Conservation (phyloP, 2,113 vertebrate species). For the Spea bombifrons region DNA sequence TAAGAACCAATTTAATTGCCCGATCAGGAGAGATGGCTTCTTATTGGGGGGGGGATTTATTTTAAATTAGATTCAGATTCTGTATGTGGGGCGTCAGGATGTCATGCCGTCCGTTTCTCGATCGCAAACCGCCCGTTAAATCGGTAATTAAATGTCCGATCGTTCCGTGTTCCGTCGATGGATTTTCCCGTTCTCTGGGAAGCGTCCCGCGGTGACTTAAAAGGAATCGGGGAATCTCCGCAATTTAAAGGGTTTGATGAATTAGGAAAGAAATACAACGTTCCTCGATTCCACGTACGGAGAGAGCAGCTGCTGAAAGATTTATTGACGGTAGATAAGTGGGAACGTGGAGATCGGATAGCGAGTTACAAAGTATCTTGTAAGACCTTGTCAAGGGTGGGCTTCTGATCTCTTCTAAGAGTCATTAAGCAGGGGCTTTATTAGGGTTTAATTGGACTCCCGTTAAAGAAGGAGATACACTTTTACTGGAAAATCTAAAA, state of each 20-base stretch:
- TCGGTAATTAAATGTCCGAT: constrained; percentile 5
- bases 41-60: no score
- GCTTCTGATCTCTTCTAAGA: background rate
- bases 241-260: background rate
- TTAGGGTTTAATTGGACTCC: constrained; percentile 11
- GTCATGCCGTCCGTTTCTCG: background rate
- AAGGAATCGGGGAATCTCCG: background rate
- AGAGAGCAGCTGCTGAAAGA: background rate
- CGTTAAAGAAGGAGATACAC: background rate
- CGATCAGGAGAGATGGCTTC: no score
- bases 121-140: constrained; percentile 20
- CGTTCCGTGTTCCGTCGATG: background rate
- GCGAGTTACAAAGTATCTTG: background rate
- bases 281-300: background rate
- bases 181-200: background rate
- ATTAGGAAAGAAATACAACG: background rate
- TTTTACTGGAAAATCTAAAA: background rate
- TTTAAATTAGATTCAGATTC: background rate
- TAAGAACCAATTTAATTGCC: no score
- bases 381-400: no score
- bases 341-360: constrained; percentile 5
- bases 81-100: background rate
- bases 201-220: background rate
- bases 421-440: background rate
- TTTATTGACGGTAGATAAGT: constrained; percentile 9